Percentiles rank a stretch among this genome's conserved stretches.
These are phyloP conservation scores for Oreocharis arfaki DNA, from an alignment of 2,113 vertebrate species.

Conservation along the genomic window DNA sequence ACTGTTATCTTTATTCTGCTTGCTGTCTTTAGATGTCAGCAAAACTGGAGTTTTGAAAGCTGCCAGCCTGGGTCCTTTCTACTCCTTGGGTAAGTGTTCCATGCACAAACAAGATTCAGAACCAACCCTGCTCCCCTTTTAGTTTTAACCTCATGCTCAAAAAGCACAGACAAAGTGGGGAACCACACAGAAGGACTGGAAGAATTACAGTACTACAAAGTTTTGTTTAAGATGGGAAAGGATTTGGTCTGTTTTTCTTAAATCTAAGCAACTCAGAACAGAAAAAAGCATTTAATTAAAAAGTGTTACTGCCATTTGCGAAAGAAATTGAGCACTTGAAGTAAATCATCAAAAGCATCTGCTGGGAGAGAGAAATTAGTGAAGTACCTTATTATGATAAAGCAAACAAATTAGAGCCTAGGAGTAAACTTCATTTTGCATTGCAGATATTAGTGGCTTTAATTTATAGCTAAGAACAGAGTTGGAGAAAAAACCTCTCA, in stretches of 20 bases:
- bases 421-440: neutral
- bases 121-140: neutral
- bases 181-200: neutral
- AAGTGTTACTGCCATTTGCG: neutral
- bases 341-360: neutral
- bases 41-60: neutral
- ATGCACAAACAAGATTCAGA: neutral
- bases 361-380: neutral
- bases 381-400: neutral
- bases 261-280: neutral
- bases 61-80: neutral
- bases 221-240: neutral
- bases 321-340: neutral
- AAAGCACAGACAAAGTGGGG: neutral
- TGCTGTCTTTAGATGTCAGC: neutral
- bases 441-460: neutral
- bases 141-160: neutral
- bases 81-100: too few species aligned
- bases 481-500: neutral
- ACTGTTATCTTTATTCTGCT: neutral
- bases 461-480: neutral
- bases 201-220: neutral
- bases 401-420: neutral
- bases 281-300: neutral
- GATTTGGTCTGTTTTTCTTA: neutral